Evolutionary conservation across 2,797 vertebrate species (phyloP), one percentile per base, ranked within the genome.

Genomic region (Vireo griseus): DNA sequence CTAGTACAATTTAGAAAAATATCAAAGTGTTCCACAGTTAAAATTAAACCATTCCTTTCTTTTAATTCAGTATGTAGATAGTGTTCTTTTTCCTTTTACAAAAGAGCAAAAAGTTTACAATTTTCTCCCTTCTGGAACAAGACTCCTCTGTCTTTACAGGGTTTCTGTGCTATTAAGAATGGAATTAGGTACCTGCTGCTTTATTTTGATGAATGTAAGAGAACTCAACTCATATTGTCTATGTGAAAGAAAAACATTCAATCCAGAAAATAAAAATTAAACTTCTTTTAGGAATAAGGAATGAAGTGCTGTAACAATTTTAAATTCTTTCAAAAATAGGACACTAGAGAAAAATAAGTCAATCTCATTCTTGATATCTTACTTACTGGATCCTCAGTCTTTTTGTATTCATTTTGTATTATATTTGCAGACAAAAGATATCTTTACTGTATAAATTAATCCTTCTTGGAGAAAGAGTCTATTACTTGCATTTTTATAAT

Each of bases 221-320:
- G 14, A 82, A 44, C 3, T 10, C 0, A 0, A 22, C 3, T 48
- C 10, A 11, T 13, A 22, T 10, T 44, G 18, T 28, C 5, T 39
- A 13, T 0, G 1, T 25, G 13, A 87, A 87, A 81, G 37, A 28
- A 88, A 83, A 69, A 6, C 3, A 10, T 25, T 28, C 28, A 19
- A 4, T 73, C 6, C n/a, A 51, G 39, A 62, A 67, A 78, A 87
- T 13, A 61, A 90, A 85, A 62, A 47, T 19, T 4, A 55, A 50
- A 33, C 6, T 35, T 68, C 9, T 47, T 62, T 79, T 52, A 66
- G 5, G 11, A 83, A 72, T 31, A 91, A 55, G 10, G 4, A 84
- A 62, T 66, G 4, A 42, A 75, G 24, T 17, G 2, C 3, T 50
- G 4, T 6, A 37, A 37, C 42, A 76, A 57, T 51, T 75, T 76